Evolutionary conservation across 2,113 vertebrate genomes (phyloP).

Genomic region (Arvicanthis niloticus): DNA sequence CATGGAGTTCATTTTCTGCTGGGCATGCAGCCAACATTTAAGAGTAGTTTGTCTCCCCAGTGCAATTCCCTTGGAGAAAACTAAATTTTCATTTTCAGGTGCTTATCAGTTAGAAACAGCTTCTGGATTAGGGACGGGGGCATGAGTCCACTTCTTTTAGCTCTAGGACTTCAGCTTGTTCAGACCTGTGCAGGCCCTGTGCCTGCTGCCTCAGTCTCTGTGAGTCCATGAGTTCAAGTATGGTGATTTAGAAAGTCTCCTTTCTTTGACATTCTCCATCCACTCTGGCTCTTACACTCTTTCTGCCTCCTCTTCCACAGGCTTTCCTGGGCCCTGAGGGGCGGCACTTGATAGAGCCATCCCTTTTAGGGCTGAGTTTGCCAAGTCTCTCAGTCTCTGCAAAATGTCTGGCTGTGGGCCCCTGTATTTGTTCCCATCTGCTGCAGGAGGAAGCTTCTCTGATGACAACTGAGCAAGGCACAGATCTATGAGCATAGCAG

Average conservation of each 20-base stretch:
- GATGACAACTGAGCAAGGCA: background rate
- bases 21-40: background rate
- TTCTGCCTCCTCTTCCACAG: background rate
- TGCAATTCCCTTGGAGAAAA: background rate
- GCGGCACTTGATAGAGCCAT: background rate
- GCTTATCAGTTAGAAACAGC: background rate
- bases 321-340: background rate
- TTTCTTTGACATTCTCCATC: background rate
- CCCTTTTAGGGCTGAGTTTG: background rate
- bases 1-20: background rate
- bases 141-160: background rate
- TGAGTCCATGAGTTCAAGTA: background rate
- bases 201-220: background rate
- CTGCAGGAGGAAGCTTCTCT: background rate
- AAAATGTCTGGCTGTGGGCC: background rate
- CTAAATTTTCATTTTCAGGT: background rate
- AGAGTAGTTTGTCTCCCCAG: background rate
- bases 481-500: background rate
- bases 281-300: background rate
- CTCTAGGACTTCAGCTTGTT: background rate
- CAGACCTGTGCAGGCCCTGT: background rate
- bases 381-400: background rate
- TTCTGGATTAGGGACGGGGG: background rate
- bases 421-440: background rate
- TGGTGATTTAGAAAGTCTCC: background rate